Evolutionary conservation across 2,888 invertebrate species (phyloP).

Genomic region (Lasius platythorax): DNA sequence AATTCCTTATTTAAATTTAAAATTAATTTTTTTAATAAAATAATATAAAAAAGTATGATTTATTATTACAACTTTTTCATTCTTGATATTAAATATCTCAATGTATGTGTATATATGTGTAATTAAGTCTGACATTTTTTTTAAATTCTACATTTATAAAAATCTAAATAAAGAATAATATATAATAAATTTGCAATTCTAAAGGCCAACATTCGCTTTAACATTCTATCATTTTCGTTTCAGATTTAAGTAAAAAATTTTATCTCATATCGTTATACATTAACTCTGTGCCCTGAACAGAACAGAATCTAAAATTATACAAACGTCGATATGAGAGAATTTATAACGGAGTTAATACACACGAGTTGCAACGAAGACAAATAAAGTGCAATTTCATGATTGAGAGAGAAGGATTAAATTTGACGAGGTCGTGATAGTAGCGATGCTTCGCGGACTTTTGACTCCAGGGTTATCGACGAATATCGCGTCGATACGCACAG

Average conservation of each 20-base stretch:
- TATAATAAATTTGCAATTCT: background rate
- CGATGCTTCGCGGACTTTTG: constrained; percentile 17
- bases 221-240: constrained; percentile 18
- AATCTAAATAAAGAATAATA: constrained; percentile 1
- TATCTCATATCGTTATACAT: background rate
- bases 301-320: constrained; percentile 24
- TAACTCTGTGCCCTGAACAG: background rate
- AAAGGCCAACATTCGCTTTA: background rate
- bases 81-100: background rate
- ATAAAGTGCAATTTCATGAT: constrained; percentile 25
- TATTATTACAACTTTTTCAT: background rate
- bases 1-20: background rate
- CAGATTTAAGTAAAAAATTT: constrained; percentile 1
- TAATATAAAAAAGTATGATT: background rate
- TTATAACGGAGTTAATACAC: constrained; percentile 28
- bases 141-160: background rate
- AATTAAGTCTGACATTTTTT: background rate
- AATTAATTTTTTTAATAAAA: background rate
- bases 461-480: constrained; percentile 24
- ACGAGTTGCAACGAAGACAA: constrained; percentile 11
- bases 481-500: background rate
- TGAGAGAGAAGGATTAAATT: constrained; percentile 23
- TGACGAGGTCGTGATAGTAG: constrained; percentile 13
- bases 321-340: constrained; percentile 18
- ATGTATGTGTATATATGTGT: background rate